Conservation (phyloP, 2,113 vertebrate species). For the Psittacula cyanocephala region DNA sequence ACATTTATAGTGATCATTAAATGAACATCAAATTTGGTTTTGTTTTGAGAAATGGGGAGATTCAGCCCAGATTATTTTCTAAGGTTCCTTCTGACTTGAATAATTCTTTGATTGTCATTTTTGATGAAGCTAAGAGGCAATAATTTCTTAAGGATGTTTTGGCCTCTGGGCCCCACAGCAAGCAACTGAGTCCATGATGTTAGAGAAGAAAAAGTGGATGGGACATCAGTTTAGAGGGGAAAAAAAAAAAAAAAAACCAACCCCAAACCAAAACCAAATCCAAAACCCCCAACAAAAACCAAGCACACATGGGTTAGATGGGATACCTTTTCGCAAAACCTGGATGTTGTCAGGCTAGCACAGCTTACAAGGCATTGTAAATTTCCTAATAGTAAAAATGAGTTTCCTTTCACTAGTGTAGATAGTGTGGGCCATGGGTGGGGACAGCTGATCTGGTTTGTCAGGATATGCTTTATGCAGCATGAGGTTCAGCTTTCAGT, state of each 20-base stretch:
- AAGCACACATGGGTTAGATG: background rate
- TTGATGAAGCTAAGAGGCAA: background rate
- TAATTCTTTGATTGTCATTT: background rate
- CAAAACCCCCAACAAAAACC: background rate
- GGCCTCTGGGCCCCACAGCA: background rate
- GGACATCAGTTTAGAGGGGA: background rate
- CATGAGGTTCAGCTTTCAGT: background rate
- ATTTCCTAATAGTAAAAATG: background rate
- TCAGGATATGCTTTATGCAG: background rate
- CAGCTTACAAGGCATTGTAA: background rate
- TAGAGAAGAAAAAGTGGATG: background rate
- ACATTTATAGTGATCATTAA: background rate
- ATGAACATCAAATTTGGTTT: background rate
- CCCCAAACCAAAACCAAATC: background rate
- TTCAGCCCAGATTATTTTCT: background rate
- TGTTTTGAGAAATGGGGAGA: background rate
- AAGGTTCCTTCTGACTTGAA: background rate
- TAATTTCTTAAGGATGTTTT: background rate
- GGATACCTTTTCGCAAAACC: background rate
- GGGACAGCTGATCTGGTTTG: background rate
- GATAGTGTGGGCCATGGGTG: background rate
- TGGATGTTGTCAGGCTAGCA: background rate
- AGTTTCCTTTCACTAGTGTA: background rate
- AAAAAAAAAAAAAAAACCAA: background rate
- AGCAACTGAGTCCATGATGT: background rate